Evolutionary conservation across 2,888 invertebrate genomes (phyloP).

Genomic region (Synergus japonicus): DNA sequence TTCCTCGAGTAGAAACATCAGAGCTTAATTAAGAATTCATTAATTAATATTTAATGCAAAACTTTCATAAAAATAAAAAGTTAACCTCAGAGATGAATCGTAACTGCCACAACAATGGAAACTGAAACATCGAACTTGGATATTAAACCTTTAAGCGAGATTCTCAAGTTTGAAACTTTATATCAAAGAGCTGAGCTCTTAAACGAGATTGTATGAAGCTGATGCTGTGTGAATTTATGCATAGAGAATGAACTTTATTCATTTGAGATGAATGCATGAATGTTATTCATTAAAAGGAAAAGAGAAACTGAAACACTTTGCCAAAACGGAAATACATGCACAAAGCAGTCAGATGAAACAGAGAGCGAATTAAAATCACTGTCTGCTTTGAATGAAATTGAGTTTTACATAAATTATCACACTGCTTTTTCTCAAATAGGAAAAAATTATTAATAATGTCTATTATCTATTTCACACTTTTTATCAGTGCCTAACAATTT

Average conservation of each 20-base stretch:
- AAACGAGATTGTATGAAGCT: background rate
- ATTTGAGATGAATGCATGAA: background rate
- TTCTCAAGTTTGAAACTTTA: background rate
- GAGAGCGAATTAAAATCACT: background rate
- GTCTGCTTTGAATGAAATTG: background rate
- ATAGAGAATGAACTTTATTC: constrained; percentile 8
- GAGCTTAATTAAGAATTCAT: no score
- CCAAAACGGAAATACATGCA: background rate
- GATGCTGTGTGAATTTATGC: background rate
- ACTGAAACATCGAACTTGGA: background rate
- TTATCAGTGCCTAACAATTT: no score
- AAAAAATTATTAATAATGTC: background rate
- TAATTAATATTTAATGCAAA: no score
- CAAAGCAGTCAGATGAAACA: background rate
- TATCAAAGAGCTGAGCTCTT: background rate
- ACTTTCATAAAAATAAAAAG: background rate
- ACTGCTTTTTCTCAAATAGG: background rate
- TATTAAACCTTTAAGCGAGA: background rate
- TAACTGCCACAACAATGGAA: background rate
- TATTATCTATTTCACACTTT: no score
- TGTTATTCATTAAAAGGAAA: constrained; percentile 17
- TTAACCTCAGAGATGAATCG: background rate
- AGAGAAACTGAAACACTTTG: background rate
- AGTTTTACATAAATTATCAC: background rate
- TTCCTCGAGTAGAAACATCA: no score